Conservation (phyloP, 2,113 vertebrate genomes). For the Trinectes maculatus region DNA sequence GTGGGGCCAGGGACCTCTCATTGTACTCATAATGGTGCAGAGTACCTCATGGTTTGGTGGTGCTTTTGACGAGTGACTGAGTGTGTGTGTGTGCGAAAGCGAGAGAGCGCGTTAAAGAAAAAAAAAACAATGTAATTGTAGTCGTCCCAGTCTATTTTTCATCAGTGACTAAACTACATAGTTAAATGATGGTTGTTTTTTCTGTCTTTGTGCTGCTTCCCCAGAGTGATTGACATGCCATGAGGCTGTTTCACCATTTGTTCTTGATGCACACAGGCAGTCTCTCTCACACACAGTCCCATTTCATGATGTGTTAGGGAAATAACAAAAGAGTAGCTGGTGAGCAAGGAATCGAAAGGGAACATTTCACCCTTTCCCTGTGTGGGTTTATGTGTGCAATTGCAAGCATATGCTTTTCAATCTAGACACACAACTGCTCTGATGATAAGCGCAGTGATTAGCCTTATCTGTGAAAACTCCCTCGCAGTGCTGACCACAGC, state of each 20-base stretch:
- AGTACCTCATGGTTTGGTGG: constrained; percentile 76
- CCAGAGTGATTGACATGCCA: constrained; percentile 34
- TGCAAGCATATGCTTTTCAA: constrained; percentile 64
- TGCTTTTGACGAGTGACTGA: constrained; percentile 72
- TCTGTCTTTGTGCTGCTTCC: constrained; percentile 28
- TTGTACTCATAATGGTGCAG: constrained; percentile 76
- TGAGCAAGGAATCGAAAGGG: constrained; percentile 26
- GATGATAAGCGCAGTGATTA: constrained; percentile 72
- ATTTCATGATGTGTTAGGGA: constrained; percentile 38
- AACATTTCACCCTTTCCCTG: constrained; percentile 49
- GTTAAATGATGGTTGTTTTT: constrained; percentile 50
- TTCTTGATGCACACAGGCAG: neutral
- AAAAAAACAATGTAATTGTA: constrained; percentile 26
- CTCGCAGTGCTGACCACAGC: constrained; percentile 69
- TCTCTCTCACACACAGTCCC: neutral
- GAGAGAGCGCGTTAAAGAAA: constrained; percentile 11
- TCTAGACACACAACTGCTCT: constrained; percentile 56
- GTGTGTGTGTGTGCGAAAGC: constrained; percentile 6
- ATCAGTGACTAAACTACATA: constrained; percentile 29
- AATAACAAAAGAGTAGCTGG: constrained; percentile 46
- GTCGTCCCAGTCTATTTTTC: constrained; percentile 30
- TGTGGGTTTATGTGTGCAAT: constrained; percentile 39
- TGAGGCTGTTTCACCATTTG: constrained; percentile 29
- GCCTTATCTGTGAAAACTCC: constrained; percentile 73
- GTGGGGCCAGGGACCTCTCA: constrained; percentile 78